Conservation (phyloP, 2,113 vertebrate species). For the Aplodontia rufa region DNA sequence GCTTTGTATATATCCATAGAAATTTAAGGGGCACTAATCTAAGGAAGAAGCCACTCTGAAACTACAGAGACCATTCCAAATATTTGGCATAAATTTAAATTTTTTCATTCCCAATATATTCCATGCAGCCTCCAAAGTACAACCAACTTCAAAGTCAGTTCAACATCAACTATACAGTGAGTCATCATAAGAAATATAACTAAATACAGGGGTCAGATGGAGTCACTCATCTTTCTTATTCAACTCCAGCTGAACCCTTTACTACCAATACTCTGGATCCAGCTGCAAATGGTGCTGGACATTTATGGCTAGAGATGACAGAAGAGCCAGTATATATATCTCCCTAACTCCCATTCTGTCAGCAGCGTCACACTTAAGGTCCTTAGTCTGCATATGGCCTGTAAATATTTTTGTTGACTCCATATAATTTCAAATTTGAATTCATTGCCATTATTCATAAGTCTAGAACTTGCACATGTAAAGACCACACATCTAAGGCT, state of each 20-base stretch:
- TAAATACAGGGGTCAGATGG: background rate
- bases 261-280: background rate
- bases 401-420: background rate
- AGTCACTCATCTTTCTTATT: background rate
- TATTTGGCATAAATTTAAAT: constrained; percentile 17
- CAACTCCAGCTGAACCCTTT: background rate
- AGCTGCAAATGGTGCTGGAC: background rate
- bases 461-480: background rate
- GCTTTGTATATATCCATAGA: background rate
- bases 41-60: background rate
- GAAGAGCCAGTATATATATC: background rate
- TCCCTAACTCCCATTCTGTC: background rate
- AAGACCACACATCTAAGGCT: background rate
- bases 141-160: background rate
- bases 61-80: background rate
- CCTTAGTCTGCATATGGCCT: background rate
- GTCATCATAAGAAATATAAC: background rate
- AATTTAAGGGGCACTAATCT: background rate
- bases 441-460: background rate
- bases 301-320: background rate
- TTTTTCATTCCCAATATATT: background rate
- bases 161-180: background rate
- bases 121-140: background rate
- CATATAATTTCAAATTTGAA: constrained; percentile 2
- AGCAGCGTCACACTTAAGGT: background rate